Base-by-base conservation (phyloP, 2,888 invertebrate species). In the Osmoderma eremita region DNA sequence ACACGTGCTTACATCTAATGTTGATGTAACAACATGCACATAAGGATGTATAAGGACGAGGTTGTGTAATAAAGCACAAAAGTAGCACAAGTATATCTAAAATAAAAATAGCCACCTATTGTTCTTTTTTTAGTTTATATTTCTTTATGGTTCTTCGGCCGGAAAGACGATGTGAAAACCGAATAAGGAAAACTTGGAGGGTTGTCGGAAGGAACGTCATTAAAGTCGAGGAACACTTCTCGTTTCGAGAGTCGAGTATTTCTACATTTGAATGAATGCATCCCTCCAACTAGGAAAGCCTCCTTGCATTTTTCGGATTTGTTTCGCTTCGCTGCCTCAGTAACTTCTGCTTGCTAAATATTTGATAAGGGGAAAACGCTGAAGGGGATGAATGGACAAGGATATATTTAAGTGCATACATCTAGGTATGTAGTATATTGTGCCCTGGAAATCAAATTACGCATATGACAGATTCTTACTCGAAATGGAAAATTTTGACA, bases 291-390 rank as follows among this genome's bases (percentile, higher is more conserved):
- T n/a, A 30, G 45, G 30, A 30, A 61, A 45, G 2, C 45, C 30
- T 18, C 24, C 45, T 61, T 1, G 45, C 45, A 30, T 61, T 10
- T 58, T 58, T 58, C 58, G 45, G 30, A 48, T 61, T 58, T 45
- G 45, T 58, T 30, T 24, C 45, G 15, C 15, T 24, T 41, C 42
- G 30, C 30, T n/a, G 58, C 4, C 36, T 45, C 58, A 24, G 48
- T 61, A 48, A 45, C 45, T 61, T 61, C 45, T 41, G 58, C 48
- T 45, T 30, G 45, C 30, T 61, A 48, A 45, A 61, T 61, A 61
- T 61, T 61, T 45, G 30, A 61, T 61, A 45, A 61, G 30, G 58
- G 15, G 45, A 45, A 42, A 22, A 56, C 42, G 41, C 41, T 48
- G 58, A 45, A 45, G 30, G 30, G 58, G 45, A 61, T 61, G 58